Base-by-base conservation (phyloP, 2,888 invertebrate species). In the Gibbula magus region DNA sequence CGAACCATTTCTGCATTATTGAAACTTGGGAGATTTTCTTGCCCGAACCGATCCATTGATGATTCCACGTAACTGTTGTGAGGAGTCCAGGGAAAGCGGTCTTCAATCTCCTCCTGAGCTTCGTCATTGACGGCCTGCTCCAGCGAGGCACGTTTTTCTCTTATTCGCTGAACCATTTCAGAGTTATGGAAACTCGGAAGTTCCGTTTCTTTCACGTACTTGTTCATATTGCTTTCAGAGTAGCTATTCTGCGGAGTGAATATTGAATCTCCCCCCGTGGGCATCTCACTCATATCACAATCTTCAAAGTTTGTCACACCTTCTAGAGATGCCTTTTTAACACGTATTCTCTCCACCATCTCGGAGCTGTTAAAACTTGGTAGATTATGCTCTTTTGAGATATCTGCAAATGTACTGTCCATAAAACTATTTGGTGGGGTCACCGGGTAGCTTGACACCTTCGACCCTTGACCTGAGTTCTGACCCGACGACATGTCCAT, bases 291-390 rank as follows among this genome's bases (percentile, higher is more conserved):
- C 7, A 54, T 51, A 16, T n/a, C 79, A 45, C 45, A 45, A 1
- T 45, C 45, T 1, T 45, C 45, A 45, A 45, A 45, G 45, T 45
- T 45, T 45, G 45, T 45, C 45, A 45, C 45, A 67, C 32, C 75
- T 18, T 79, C 85, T 25, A 93, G 84, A 29, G 91, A 89, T 7
- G 91, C 92, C 75, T 93, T 91, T 82, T 93, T 93, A 51, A 89
- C 89, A 74, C 92, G 91, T n/a, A 93, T 93, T 80, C 91, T 91
- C 79, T 92, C 89, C 75, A 93, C 91, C 93, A 93, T 93, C 83
- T 93, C 93, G 1, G 93, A 90, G 75, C 89, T 93, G 86, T 93
- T 93, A 86, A 93, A 93, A 79, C 93, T 93, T 8, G 93, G 93
- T 13, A 93, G 88, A 52, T 86, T 53, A 29, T 75, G 70, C 53